These are phyloP conservation scores for Strigamia crassipes DNA, from an alignment of 2,888 invertebrate genomes.

Conservation along the genomic window DNA sequence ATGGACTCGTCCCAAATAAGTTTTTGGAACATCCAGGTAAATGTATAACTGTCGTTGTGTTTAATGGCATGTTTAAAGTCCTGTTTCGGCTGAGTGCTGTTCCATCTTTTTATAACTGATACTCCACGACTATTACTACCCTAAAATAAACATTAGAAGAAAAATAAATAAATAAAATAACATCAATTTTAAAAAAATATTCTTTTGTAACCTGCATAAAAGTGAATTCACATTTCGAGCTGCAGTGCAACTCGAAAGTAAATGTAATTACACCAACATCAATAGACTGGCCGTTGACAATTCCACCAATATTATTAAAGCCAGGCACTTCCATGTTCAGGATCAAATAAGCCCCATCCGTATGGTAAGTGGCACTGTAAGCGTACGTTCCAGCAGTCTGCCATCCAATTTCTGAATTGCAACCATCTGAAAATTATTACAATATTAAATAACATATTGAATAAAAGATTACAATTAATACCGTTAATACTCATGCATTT, in stretches of 20 bases:
- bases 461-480: too few relatives aligned
- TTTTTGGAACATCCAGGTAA: constrained; percentile 63
- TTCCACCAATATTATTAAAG: constrained; percentile 59
- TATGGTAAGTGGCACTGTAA: constrained; percentile 62
- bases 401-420: constrained; percentile 62
- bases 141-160: constrained; percentile 53
- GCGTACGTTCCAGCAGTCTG: constrained; percentile 62
- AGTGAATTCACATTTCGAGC: constrained; percentile 62
- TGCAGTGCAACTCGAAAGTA: constrained; percentile 64
- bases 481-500: constrained; percentile 61
- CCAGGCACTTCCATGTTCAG: constrained; percentile 61
- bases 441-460: too few relatives aligned
- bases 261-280: constrained; percentile 62
- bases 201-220: constrained; percentile 62
- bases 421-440: constrained; percentile 52
- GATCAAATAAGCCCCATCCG: constrained; percentile 62
- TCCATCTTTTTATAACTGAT: constrained; percentile 60
- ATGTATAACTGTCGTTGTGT: constrained; percentile 59
- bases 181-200: not conserved
- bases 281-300: constrained; percentile 57
- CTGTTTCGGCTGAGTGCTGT: constrained; percentile 56
- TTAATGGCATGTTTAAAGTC: constrained; percentile 58
- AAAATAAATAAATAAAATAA: not conserved
- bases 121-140: constrained; percentile 58
- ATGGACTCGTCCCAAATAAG: constrained; percentile 49